Conservation (phyloP, 2,888 invertebrate genomes). For the Eudasyphora cyanicolor region DNA sequence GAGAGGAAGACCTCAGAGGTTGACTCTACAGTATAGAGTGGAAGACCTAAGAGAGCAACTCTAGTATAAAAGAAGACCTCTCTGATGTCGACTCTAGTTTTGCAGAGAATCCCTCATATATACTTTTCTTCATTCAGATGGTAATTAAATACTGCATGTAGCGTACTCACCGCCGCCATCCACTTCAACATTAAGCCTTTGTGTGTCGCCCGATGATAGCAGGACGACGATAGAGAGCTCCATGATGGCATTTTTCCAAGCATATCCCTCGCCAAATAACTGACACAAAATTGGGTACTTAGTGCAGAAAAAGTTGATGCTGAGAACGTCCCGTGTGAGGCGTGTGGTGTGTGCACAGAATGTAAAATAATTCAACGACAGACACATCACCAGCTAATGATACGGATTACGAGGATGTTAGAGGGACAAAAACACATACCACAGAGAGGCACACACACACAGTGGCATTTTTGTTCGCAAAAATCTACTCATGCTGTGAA, state of each 20-base stretch:
- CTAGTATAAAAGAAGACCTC: too few species aligned
- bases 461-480: too few species aligned
- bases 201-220: background rate
- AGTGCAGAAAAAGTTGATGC: conserved; percentile 40
- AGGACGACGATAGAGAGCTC: background rate
- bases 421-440: background rate
- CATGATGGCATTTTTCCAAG: conserved; percentile 10
- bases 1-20: too few species aligned
- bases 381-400: conserved; percentile 52
- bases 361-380: conserved; percentile 51
- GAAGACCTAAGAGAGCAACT: too few species aligned
- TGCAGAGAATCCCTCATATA: too few species aligned
- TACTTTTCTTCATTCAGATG: too few species aligned
- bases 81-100: too few species aligned
- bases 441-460: background rate
- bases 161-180: background rate
- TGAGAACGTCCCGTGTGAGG: conserved; percentile 10
- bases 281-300: conserved; percentile 59
- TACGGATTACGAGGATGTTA: conserved; percentile 51
- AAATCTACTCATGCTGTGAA: background rate
- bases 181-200: background rate
- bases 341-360: background rate
- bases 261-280: conserved; percentile 37
- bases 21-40: too few species aligned
- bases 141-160: background rate